Conservation (phyloP, 30 jellyfish, hydroid and myxozoan species). For the Hydractinia echinata region DNA sequence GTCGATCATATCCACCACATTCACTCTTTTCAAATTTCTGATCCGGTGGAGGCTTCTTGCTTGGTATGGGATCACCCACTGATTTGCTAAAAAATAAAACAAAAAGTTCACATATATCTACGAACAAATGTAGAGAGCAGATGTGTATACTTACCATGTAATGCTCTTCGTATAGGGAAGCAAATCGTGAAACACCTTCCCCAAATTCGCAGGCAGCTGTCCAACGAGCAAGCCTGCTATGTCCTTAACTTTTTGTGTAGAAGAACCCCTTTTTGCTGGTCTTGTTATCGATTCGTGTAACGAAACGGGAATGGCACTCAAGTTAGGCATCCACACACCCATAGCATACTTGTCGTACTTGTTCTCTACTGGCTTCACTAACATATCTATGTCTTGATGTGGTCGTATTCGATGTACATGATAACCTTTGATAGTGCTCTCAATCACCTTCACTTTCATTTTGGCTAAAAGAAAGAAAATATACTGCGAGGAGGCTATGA, state of each 20-base stretch:
- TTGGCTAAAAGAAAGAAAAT: background rate
- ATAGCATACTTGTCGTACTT: background rate
- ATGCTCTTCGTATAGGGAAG: background rate
- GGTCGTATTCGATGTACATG: background rate
- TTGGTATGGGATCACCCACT: background rate
- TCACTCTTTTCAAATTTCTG: background rate
- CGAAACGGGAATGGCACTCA: background rate
- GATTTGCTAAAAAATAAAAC: background rate
- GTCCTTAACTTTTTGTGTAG: background rate
- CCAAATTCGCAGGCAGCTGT: background rate
- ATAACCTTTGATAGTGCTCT: background rate
- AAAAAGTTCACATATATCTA: background rate
- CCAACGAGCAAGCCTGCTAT: conserved; percentile 1
- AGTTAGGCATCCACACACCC: background rate
- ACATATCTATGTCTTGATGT: background rate
- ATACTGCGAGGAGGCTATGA: too few species aligned
- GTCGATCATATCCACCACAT: background rate
- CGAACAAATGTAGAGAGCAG: background rate
- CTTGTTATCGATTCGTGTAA: background rate
- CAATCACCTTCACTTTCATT: background rate
- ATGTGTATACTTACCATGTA: background rate
- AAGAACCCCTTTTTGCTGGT: background rate
- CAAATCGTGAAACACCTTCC: background rate
- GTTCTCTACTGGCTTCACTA: background rate
- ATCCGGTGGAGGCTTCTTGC: conserved; percentile 7